Base-by-base conservation (phyloP, 2,113 vertebrate genomes). In the Cacatua alba region DNA sequence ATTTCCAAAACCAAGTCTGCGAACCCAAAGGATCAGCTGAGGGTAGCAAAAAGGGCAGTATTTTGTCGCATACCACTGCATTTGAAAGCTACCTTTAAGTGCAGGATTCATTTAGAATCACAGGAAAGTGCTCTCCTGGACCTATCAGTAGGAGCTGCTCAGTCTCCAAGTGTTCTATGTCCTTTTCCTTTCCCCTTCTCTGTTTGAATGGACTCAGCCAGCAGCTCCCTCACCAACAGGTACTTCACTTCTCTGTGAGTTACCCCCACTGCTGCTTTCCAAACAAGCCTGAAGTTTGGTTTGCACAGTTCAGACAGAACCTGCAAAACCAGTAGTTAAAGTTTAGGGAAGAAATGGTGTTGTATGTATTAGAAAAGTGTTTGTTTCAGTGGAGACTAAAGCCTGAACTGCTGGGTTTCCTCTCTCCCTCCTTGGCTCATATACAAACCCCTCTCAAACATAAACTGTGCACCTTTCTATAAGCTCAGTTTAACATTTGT, bases 141-240 rank as follows among this genome's bases (percentile, higher is more conserved):
- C 25, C 71, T 14, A 2, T 10, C 46, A 62, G 8, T 2, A 15
- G n/a, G 44, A 64, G 53, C n/a, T 52, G 11, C 6, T 12, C 0
- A 24, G 7, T 2, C 26, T 52, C 62, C 44, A 52, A 29, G 29
- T 3, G 1, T 17, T 49, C 11, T 39, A 39, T 39, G 39, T 53
- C 74, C 46, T 88, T 83, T 71, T 52, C 51, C 53, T 41, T 41
- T 48, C 33, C 21, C 26, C 6, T 88, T 18, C 43, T 39, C 39
- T n/a, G 4, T 21, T 23, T 8, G 2, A 72, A 72, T 13, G 41
- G 51, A 28, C 72, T 44, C 43, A 39, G 41, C 11, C 82, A 82
- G 12, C 78, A 76, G 44, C 69, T 86, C n/a, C n/a, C 35, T 59
- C 52, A 3, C 23, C 46, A 24, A 37, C 71, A 82, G 71, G 51